These are phyloP conservation scores for Physeter macrocephalus DNA, from an alignment of 2,113 vertebrate genomes.

Conservation along the genomic window DNA sequence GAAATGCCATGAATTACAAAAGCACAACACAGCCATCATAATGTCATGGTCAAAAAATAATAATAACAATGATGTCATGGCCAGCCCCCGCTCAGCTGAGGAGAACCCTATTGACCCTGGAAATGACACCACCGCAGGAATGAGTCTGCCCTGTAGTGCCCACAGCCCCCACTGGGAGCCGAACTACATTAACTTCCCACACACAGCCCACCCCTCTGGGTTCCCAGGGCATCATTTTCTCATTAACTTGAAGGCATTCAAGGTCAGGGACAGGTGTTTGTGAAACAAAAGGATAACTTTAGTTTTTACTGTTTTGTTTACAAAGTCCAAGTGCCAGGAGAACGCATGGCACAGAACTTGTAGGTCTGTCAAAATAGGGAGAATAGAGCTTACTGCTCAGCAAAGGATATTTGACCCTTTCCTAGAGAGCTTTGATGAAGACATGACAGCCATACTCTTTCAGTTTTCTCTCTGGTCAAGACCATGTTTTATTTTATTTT, in stretches of 20 bases:
- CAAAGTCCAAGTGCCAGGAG: not conserved
- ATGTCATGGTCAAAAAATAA: too few relatives aligned
- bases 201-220: not conserved
- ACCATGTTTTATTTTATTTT: too few relatives aligned
- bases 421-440: not conserved
- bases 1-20: not conserved
- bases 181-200: not conserved
- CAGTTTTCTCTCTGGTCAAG: not conserved
- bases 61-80: too few relatives aligned
- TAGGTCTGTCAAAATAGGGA: not conserved
- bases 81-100: not conserved
- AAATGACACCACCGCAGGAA: not conserved
- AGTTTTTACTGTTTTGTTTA: not conserved
- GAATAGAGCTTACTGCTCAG: not conserved
- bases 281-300: not conserved
- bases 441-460: not conserved
- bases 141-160: not conserved
- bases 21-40: not conserved
- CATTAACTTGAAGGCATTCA: not conserved
- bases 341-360: not conserved
- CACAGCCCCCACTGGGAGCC: not conserved
- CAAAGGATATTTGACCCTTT: not conserved
- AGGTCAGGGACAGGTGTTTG: not conserved
- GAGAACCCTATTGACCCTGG: not conserved
- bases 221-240: not conserved